A percentile compares a stretch with the other conserved stretches of the same genome.
Conservation (phyloP, 2,797 vertebrate species). For the Sebastes trivittatus region DNA sequence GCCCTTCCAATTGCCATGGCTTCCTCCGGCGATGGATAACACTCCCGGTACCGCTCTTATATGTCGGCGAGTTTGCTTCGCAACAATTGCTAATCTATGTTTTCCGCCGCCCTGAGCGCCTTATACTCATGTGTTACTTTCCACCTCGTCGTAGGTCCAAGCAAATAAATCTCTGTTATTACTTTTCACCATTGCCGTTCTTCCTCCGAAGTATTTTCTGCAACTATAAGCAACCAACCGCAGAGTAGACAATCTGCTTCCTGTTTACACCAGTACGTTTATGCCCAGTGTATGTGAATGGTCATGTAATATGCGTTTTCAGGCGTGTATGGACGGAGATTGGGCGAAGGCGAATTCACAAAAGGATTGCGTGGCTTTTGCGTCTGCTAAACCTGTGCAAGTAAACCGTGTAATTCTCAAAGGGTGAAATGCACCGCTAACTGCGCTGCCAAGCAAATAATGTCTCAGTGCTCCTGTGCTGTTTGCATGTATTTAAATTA, state of each 20-base stretch:
- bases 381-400: too few relatives aligned
- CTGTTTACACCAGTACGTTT: neutral
- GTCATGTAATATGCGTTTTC: neutral
- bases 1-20: neutral
- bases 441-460: too few relatives aligned
- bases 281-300: neutral
- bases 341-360: too few relatives aligned
- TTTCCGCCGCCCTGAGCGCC: neutral
- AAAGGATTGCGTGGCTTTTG: too few relatives aligned
- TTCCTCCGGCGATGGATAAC: neutral
- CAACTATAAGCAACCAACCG: neutral
- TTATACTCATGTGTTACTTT: neutral
- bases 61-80: neutral
- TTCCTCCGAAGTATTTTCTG: neutral
- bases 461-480: too few relatives aligned
- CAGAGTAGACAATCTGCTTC: neutral
- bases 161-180: neutral
- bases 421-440: too few relatives aligned
- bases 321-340: neutral
- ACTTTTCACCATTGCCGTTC: neutral
- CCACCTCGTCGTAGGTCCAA: neutral
- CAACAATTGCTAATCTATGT: neutral
- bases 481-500: too few relatives aligned
- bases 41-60: neutral
- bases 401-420: too few relatives aligned